Evolutionary conservation across 2,888 invertebrate genomes (phyloP).

Genomic region (Ctena decussata): DNA sequence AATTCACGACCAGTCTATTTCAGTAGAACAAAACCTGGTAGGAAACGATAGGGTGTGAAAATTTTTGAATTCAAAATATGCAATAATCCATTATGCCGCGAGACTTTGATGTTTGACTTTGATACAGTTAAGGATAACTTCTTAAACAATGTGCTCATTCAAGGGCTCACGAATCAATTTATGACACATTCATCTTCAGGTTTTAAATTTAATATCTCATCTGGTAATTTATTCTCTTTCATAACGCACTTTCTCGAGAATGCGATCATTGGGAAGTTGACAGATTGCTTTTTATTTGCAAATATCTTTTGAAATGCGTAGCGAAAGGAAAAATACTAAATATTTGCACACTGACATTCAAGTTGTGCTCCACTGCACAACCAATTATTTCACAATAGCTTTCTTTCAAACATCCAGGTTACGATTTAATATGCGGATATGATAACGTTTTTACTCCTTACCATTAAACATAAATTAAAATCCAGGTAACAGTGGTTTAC

Average conservation of each 20-base stretch:
- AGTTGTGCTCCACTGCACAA: neutral
- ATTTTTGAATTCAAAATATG: too few relatives aligned
- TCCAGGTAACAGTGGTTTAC: neutral
- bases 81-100: too few relatives aligned
- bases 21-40: too few relatives aligned
- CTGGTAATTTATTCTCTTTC: conserved; percentile 62
- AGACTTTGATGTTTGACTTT: neutral
- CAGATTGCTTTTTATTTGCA: conserved; percentile 5
- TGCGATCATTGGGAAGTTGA: neutral
- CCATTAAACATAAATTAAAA: conserved; percentile 10
- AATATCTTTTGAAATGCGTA: neutral
- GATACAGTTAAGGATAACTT: neutral
- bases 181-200: conserved; percentile 51
- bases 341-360: conserved; percentile 8
- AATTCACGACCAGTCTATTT: too few relatives aligned
- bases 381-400: conserved; percentile 1
- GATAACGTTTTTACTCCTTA: conserved; percentile 9
- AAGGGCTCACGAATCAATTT: conserved; percentile 26
- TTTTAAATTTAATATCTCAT: conserved; percentile 60
- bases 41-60: too few relatives aligned
- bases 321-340: conserved; percentile 13
- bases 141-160: neutral
- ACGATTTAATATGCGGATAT: conserved; percentile 14
- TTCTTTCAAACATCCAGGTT: conserved; percentile 6
- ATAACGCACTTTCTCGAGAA: neutral